Base-by-base conservation (phyloP, 2,113 vertebrate species). In the Propithecus coquereli region DNA sequence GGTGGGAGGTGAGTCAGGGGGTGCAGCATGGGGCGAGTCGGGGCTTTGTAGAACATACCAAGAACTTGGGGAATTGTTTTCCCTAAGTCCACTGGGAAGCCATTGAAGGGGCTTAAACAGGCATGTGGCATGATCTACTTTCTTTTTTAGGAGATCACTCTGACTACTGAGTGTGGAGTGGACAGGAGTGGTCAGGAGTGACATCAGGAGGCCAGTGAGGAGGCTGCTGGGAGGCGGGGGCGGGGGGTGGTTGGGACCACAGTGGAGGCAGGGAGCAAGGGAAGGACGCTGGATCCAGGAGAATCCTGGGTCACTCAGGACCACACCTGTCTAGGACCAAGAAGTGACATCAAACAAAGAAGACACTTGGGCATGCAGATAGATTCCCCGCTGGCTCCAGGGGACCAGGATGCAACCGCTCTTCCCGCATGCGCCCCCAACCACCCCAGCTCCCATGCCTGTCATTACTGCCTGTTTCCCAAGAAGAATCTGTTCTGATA, bases 401-500 rank as follows among this genome's bases (percentile, higher is more conserved):
- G 70, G 47, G 16, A 11, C 14, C 27, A 6, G 47, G 47, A 50
- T 1, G 6, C n/a, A 18, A 1, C 9, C 9, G 3, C 4, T 66
- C 10, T 81, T 8, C 40, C 6, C 0, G 0, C 17, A 4, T 20
- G 16, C 47, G 9, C 57, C 70, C 22, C 1, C 13, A 54, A 18
- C 10, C 12, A 2, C 37, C 22, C 12, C 18, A 57, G 25, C 25
- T 12, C 68, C 52, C 32, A 59, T 3, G 47, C 40, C 11, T 0
- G 2, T 23, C 9, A 0, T 61, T 2, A 8, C 61, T 22, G 12
- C 52, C 37, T 23, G 1, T n/a, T n/a, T 59, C 23, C 86, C 66
- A 54, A 43, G 82, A 91, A 71, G 95, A 98, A 87, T 97, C 96
- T 85, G 82, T 80, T 97, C 43, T 71, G 92, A 91, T 97, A 91